A percentile compares a stretch with the other conserved stretches of the same genome.
phyloP scores from a whole-genome alignment of 2,113 vertebrate species.

The Leiothrix lutea region DNA sequence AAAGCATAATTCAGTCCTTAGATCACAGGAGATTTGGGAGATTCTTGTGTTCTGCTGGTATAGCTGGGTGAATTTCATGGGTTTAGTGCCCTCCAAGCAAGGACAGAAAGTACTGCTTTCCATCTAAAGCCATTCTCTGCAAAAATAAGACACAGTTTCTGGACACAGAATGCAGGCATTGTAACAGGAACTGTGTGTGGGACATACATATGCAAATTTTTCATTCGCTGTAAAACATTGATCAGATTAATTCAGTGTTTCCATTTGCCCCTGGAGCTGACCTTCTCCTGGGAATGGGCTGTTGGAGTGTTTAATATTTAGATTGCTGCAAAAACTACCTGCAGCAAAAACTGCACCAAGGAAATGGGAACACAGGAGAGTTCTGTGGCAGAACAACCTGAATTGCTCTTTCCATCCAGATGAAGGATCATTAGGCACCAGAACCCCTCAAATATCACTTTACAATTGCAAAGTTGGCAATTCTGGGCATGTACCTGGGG shows the following conservation, averaged over 20 bases:
- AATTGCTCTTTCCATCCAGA: neutral
- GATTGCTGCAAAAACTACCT: neutral
- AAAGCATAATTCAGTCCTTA: neutral
- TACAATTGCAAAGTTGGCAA: neutral
- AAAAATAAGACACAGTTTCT: slow-evolving; percentile 4
- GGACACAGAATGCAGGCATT: neutral
- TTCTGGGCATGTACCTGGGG: neutral
- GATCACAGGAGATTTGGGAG: neutral
- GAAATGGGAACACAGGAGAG: neutral
- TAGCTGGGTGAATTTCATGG: neutral
- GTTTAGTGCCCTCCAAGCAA: slow-evolving; percentile 21
- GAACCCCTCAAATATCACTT: neutral
- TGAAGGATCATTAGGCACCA: neutral
- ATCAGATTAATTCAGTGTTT: slow-evolving; percentile 50
- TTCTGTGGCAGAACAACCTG: neutral
- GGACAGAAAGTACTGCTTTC: neutral
- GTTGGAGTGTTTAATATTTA: slow-evolving; percentile 1
- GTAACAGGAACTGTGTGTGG: slow-evolving; percentile 5
- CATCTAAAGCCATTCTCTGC: neutral
- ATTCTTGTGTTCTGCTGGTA: neutral
- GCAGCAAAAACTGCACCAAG: neutral
- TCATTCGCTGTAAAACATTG: slow-evolving; percentile 6
- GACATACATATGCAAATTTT: slow-evolving; percentile 39
- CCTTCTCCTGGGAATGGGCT: neutral
- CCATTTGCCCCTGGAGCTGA: slow-evolving; percentile 35